These are phyloP conservation scores for Tapera naevia DNA, from an alignment of 2,797 vertebrate species.

Conservation along the genomic window DNA sequence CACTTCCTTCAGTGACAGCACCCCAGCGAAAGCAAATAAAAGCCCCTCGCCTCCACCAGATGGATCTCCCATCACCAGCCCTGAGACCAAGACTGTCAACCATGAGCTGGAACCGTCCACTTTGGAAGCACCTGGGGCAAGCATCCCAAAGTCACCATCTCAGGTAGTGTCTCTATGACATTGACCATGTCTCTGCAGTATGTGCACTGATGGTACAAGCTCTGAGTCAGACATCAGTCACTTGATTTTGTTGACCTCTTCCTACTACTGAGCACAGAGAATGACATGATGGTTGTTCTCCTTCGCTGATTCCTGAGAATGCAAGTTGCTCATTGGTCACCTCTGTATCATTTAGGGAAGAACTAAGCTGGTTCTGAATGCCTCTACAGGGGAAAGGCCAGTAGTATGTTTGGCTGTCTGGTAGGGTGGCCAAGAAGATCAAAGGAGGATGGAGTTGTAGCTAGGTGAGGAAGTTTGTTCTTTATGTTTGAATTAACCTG, in stretches of 20 bases:
- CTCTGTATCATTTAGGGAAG: neutral
- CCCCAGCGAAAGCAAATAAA: conserved; percentile 77
- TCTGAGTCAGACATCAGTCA: neutral
- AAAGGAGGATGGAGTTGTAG: neutral
- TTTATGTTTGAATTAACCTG: neutral
- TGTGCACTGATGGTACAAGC: neutral
- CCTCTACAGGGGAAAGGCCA: neutral
- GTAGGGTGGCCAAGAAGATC: neutral
- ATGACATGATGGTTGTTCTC: neutral
- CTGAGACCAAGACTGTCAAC: conserved; percentile 79
- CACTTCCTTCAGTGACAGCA: conserved; percentile 74
- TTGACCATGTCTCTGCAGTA: neutral
- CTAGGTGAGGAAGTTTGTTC: neutral
- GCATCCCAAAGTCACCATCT: conserved; percentile 95
- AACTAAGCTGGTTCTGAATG: neutral
- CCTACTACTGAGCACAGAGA: neutral
- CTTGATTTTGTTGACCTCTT: neutral
- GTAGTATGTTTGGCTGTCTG: neutral
- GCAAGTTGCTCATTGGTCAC: neutral
- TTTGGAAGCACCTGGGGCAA: conserved; percentile 80
- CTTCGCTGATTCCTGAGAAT: neutral
- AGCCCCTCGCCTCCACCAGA: conserved; percentile 85
- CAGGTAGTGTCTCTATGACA: conserved; percentile 81
- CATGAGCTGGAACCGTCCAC: conserved; percentile 82
- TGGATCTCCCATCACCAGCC: conserved; percentile 75